Base-by-base conservation (phyloP, 2,113 vertebrate genomes). In the Machaerirhynchus nigripectus region DNA sequence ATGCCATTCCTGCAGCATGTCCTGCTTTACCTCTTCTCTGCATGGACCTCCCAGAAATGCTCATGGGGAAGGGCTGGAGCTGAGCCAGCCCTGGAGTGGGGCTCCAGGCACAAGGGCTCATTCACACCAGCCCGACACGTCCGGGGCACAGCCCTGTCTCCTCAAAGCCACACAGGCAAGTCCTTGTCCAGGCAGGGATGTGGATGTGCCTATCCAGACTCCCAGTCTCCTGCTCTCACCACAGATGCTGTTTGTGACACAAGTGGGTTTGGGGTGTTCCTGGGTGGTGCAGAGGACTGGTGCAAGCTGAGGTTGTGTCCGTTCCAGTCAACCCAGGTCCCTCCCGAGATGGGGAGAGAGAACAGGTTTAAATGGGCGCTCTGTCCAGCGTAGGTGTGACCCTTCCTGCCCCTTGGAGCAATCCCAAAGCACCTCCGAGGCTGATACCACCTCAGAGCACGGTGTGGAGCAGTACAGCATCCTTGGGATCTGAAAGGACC, bases 221-320 rank as follows among this genome's bases (percentile, higher is more conserved):
- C 16, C 42, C 35, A 2, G 84, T 22, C 93, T 97, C 95, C 91
- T 90, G 89, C 59, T 80, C 42, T 90, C 37, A 67, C 87, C 95
- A 4, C 93, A 93, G 56, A 50, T 15, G 39, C 80, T 89, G 94
- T 82, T 92, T 30, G 74, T 87, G n/a, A 28, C 37, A 49, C 55
- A 5, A 39, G 39, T 10, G 82, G 84, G 50, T 65, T 88, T 89
- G 94, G 53, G 57, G 11, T 4, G 21, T 16, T 89, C 82, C 84
- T 11, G 27, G 35, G 56, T 9, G 3, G 67, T 52, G 63, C 59
- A 18, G 2, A 49, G 86, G 30, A 12, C 23, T 9, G 74, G 6
- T 53, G 13, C 50, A 49, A 61, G 46, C 53, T n/a, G 49, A 71
- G 87, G 52, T 87, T 50, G 4, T 0, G 0, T 50, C 44, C 59